Evolutionary conservation across 2,888 invertebrate species (phyloP).

Genomic region (Calameuta filiformis): DNA sequence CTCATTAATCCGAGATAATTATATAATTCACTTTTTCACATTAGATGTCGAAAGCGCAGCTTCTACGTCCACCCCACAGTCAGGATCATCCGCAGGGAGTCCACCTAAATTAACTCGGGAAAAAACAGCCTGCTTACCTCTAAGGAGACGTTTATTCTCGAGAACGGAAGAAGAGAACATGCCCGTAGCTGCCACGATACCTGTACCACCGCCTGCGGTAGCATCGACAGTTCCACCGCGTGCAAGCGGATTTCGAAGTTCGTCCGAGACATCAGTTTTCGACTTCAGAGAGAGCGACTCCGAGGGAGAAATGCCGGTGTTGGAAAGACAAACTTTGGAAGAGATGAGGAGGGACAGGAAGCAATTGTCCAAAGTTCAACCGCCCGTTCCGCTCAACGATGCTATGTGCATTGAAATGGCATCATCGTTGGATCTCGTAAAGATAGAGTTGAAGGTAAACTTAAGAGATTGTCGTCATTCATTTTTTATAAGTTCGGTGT

Average conservation of each 20-base stretch:
- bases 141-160: slow-evolving; percentile 70
- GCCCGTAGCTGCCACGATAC: slow-evolving; percentile 40
- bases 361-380: slow-evolving; percentile 73
- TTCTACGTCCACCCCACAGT: slow-evolving; percentile 57
- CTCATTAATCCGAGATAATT: neutral
- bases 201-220: slow-evolving; percentile 36
- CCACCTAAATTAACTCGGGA: slow-evolving; percentile 68
- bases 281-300: slow-evolving; percentile 75
- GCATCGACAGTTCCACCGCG: slow-evolving; percentile 59
- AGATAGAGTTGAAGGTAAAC: slow-evolving; percentile 57
- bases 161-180: slow-evolving; percentile 69
- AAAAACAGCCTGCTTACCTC: slow-evolving; percentile 56
- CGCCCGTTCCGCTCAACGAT: slow-evolving; percentile 65
- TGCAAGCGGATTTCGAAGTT: slow-evolving; percentile 69
- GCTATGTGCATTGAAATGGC: slow-evolving; percentile 55
- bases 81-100: slow-evolving; percentile 58
- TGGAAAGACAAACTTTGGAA: slow-evolving; percentile 76
- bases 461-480: neutral
- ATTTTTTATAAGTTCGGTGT: neutral
- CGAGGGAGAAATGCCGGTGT: slow-evolving; percentile 72
- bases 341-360: slow-evolving; percentile 72
- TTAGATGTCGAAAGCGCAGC: slow-evolving; percentile 41
- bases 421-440: slow-evolving; percentile 57
- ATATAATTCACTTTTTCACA: slow-evolving; percentile 5
- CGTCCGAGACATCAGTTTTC: slow-evolving; percentile 74